phyloP scores from a whole-genome alignment of 2,797 vertebrate species.

The Chaunax sp. region DNA sequence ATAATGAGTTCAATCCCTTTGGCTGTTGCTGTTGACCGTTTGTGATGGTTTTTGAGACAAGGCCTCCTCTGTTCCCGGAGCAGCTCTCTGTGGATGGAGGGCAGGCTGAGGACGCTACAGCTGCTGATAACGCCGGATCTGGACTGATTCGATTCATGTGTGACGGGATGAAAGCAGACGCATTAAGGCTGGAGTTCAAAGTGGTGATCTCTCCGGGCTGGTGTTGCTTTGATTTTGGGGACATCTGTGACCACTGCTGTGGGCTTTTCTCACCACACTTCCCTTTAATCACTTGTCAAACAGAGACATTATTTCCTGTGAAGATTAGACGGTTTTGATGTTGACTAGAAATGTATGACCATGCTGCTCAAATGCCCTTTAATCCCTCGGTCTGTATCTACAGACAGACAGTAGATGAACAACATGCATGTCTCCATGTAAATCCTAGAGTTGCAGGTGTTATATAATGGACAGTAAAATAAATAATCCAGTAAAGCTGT shows the following conservation, averaged over 20 bases:
- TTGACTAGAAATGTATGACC: background rate
- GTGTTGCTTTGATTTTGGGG: conserved; percentile 39
- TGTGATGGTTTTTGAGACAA: conserved; percentile 60
- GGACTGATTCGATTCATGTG: conserved; percentile 53
- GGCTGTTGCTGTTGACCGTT: conserved; percentile 46
- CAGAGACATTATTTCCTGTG: conserved; percentile 13
- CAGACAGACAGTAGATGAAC: background rate
- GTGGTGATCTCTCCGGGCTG: conserved; percentile 23
- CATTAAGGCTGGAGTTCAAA: conserved; percentile 29
- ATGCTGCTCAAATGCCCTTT: background rate
- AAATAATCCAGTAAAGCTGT: background rate
- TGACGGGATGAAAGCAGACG: conserved; percentile 41
- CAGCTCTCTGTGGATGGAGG: conserved; percentile 25
- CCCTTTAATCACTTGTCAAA: conserved; percentile 9
- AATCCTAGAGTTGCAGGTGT: background rate
- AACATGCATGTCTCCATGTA: background rate
- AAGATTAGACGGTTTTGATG: conserved; percentile 1
- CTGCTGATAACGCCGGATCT: conserved; percentile 52
- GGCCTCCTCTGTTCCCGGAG: conserved; percentile 52
- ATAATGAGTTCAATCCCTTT: conserved; percentile 47
- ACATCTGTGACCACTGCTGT: conserved; percentile 41
- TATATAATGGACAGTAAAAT: background rate
- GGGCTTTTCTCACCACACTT: background rate
- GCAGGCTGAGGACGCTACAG: conserved; percentile 27
- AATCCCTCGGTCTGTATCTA: background rate